These are phyloP conservation scores for Cromileptes altivelis DNA, from an alignment of 2,113 vertebrate species.

Conservation along the genomic window DNA sequence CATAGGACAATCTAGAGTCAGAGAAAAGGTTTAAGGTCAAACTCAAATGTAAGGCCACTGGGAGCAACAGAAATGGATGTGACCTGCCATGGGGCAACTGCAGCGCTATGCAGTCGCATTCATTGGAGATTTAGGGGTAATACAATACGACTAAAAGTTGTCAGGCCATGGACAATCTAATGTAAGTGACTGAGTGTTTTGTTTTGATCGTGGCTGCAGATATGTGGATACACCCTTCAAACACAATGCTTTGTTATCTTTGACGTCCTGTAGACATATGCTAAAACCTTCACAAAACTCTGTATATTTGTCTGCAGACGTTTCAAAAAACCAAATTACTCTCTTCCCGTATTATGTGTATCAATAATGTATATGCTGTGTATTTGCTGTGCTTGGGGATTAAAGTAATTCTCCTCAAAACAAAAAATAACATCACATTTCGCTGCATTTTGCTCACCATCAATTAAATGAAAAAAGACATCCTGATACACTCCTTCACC, in stretches of 20 bases:
- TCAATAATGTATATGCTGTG: constrained; percentile 20
- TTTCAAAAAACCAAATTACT: neutral
- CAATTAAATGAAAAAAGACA: constrained; percentile 69
- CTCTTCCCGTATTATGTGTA: neutral
- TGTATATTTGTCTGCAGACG: neutral
- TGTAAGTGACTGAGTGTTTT: neutral
- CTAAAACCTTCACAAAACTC: neutral
- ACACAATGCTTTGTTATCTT: neutral
- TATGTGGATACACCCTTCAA: neutral
- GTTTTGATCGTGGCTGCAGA: neutral
- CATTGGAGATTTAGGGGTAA: neutral
- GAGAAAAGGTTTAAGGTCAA: no score
- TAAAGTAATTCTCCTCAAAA: constrained; percentile 52
- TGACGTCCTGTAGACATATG: no score
- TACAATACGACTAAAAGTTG: neutral
- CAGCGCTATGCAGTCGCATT: neutral
- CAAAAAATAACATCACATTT: constrained; percentile 46
- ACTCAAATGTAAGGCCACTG: no score
- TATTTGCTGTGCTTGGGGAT: constrained; percentile 29
- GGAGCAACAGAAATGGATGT: no score
- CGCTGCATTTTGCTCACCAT: constrained; percentile 45
- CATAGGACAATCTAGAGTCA: no score
- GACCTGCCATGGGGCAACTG: neutral
- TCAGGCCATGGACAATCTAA: neutral
- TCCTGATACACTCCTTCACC: constrained; percentile 68